Percentiles rank a stretch among this genome's conserved stretches.
These are phyloP conservation scores for Euzophera pinguis DNA, from an alignment of 2,888 invertebrate genomes.

Conservation along the genomic window DNA sequence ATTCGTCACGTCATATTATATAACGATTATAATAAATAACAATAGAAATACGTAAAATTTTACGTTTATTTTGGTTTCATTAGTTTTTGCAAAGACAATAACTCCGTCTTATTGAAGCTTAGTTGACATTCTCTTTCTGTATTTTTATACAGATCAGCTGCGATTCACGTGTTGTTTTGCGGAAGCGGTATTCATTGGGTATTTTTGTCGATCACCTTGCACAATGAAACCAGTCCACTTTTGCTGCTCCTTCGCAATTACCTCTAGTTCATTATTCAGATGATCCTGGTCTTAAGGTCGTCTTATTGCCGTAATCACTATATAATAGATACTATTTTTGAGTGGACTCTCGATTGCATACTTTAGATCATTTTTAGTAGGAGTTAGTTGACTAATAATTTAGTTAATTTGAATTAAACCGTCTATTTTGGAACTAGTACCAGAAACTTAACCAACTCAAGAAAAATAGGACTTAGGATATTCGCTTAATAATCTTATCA, in stretches of 20 bases:
- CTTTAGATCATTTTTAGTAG: too few relatives aligned
- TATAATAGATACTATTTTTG: conserved; percentile 7
- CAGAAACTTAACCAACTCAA: too few relatives aligned
- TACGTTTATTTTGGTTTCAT: too few relatives aligned
- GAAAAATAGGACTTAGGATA: too few relatives aligned
- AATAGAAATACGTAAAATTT: too few relatives aligned
- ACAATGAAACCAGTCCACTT: conserved; percentile 46
- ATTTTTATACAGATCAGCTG: conserved; percentile 11
- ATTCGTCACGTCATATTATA: neutral
- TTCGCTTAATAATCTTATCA: too few relatives aligned
- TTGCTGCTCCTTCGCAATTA: conserved; percentile 34
- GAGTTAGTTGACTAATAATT: too few relatives aligned
- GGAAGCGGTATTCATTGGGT: conserved; percentile 34
- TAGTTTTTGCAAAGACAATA: too few relatives aligned
- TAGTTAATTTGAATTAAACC: too few relatives aligned
- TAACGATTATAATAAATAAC: too few relatives aligned
- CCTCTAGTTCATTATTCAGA: conserved; percentile 30
- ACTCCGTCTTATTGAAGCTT: too few relatives aligned
- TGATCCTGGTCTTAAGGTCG: conserved; percentile 46
- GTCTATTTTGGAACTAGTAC: too few relatives aligned
- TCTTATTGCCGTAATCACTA: conserved; percentile 17
- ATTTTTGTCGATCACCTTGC: conserved; percentile 49
- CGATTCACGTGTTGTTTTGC: conserved; percentile 26
- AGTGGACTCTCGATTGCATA: neutral
- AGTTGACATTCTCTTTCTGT: neutral